Evolutionary conservation across 2,888 invertebrate genomes (phyloP).

Genomic region (Dicycla oo): DNA sequence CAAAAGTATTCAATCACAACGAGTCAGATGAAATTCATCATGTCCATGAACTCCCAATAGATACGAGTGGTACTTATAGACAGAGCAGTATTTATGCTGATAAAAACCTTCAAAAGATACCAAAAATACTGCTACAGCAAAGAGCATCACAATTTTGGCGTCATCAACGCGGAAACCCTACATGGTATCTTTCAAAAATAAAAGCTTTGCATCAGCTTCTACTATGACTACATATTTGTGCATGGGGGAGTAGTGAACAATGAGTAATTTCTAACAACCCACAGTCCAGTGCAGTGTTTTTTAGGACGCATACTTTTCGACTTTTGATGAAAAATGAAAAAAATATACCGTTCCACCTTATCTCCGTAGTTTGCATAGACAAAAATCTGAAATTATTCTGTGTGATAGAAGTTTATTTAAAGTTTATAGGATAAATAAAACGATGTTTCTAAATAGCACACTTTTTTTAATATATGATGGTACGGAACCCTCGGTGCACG

Average conservation of each 20-base stretch:
- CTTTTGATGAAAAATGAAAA: too few relatives aligned
- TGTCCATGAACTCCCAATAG: constrained; percentile 91
- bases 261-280: constrained; percentile 80
- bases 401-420: too few relatives aligned
- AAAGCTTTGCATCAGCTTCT: constrained; percentile 98
- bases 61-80: constrained; percentile 97
- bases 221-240: constrained; percentile 93
- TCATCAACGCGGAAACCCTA: constrained; percentile 97
- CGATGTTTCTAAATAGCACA: too few relatives aligned
- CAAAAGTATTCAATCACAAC: constrained; percentile 79
- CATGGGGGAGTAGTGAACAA: constrained; percentile 92
- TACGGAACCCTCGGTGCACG: too few relatives aligned
- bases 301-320: too few relatives aligned
- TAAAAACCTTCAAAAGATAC: constrained; percentile 93
- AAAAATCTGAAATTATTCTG: too few relatives aligned
- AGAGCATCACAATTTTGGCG: constrained; percentile 98
- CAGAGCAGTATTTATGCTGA: constrained; percentile 97
- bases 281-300: constrained; percentile 80
- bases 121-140: constrained; percentile 95
- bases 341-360: too few relatives aligned
- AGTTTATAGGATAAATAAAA: too few relatives aligned
- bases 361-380: too few relatives aligned
- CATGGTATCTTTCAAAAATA: constrained; percentile 97
- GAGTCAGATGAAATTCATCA: constrained; percentile 72
- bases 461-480: too few relatives aligned